Conservation (phyloP, 2,113 vertebrate genomes). For the Oenanthe melanoleuca region DNA sequence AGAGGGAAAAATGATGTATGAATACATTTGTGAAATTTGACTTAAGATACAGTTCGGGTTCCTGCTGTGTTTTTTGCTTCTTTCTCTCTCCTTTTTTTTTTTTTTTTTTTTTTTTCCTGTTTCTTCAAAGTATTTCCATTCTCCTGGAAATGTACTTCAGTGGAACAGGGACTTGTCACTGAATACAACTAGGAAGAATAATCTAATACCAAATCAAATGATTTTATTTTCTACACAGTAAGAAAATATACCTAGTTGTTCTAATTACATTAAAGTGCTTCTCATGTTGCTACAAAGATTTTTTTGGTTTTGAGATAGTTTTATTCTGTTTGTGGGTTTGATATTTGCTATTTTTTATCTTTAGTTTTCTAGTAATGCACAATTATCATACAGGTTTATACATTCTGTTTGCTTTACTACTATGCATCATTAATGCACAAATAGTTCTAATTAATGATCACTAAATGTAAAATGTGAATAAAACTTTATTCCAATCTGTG, state of each 20-base stretch:
- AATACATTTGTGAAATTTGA: neutral
- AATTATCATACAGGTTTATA: neutral
- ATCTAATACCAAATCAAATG: neutral
- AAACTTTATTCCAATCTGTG: neutral
- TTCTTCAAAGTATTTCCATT: neutral
- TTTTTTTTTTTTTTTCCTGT: too few species aligned
- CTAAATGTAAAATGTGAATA: constrained; percentile 24
- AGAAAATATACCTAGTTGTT: neutral
- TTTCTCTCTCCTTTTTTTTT: too few species aligned
- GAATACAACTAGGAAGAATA: neutral
- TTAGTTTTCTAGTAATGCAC: neutral
- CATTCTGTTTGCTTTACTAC: constrained; percentile 1
- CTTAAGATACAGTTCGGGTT: neutral
- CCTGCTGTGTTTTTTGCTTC: fast-evolving
- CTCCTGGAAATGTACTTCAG: neutral
- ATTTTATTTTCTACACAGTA: neutral
- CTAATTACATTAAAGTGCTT: neutral
- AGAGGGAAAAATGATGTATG: neutral
- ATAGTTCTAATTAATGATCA: constrained; percentile 44
- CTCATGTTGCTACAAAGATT: neutral
- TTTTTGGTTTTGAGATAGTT: neutral
- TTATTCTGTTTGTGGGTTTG: neutral
- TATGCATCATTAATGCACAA: neutral
- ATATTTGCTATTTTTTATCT: neutral
- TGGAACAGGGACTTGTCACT: neutral